Base-by-base conservation (phyloP, 2,113 vertebrate species). In the Ictalurus furcatus region DNA sequence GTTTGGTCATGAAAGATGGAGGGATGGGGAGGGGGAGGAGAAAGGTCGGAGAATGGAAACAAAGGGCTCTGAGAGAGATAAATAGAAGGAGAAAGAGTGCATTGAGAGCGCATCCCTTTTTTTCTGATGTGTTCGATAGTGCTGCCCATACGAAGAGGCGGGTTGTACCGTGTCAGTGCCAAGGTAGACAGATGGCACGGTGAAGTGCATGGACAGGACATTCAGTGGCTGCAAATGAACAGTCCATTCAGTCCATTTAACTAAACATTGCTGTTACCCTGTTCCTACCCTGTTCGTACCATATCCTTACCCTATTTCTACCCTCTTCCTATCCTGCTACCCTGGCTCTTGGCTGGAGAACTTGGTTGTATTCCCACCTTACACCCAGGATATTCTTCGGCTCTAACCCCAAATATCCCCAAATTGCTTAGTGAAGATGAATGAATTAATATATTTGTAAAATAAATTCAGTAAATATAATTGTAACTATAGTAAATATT, bases 1-100 rank as follows among this genome's bases (percentile, higher is more conserved):
- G 87, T 88, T 88, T 88, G 87, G 80, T 84, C 25, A 74, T 61
- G 73, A 58, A 69, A 85, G 69, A 85, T 86, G 83, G 81, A 87
- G 79, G 58, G 80, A 83, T 73, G 86, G 87, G 84, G 8, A 76
- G 79, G 76, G 54, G 54, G 80, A 56, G 76, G 37, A 34, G 63
- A 58, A 1, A 37, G 34, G 80, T 11, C 5, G 12, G 16, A 17
- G 28, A 85, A 78, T 63, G 63, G 34, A 71, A 40, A 54, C 12
- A 40, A 87, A 61, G 63, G 14, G 11, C 28, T 84, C 37, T 25
- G 37, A 58, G 61, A 54, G 56, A 30, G 13, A 76, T 25, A 44
- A 63, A 90, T 37, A 40, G 34, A 83, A 71, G 40, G 17, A 76
- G 52, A 63, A 17, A 25, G 4, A 25, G 30, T 28, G n/a, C 52